These are phyloP conservation scores for Gymnoscopelus microlampas DNA, from an alignment of 2,797 vertebrate species.

Conservation along the genomic window DNA sequence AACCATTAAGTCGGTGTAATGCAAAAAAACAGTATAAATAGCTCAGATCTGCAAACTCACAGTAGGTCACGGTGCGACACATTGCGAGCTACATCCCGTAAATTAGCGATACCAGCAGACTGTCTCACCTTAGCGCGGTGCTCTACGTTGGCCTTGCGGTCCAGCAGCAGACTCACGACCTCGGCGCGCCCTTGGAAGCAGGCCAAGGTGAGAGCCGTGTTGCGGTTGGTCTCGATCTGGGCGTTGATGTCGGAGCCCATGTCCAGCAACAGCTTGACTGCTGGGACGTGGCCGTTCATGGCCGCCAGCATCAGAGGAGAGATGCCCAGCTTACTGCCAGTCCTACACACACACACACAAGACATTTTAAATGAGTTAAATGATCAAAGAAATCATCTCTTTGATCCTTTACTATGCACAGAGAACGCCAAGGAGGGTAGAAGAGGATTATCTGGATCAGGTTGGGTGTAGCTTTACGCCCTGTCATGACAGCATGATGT, in stretches of 20 bases:
- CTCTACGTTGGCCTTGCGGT: slow-evolving; percentile 98
- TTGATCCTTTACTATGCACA: not conserved
- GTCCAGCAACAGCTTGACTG: slow-evolving; percentile 95
- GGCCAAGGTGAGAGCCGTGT: slow-evolving; percentile 96
- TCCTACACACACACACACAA: slow-evolving; percentile 76
- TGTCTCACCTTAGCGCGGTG: slow-evolving; percentile 93
- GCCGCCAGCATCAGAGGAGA: slow-evolving; percentile 98
- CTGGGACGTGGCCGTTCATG: slow-evolving; percentile 98
- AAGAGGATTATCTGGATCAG: no score
- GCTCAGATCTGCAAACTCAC: no score
- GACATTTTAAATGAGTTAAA: not conserved
- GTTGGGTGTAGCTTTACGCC: no score
- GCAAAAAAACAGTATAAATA: no score
- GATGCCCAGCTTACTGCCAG: slow-evolving; percentile 98
- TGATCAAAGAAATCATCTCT: not conserved
- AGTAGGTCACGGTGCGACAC: no score
- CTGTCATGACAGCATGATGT: no score
- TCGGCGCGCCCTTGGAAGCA: slow-evolving; percentile 98
- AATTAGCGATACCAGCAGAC: not conserved
- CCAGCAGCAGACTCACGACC: slow-evolving; percentile 96
- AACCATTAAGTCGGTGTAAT: no score
- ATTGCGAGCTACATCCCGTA: no score
- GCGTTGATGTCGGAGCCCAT: slow-evolving; percentile 99
- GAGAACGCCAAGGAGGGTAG: not conserved
- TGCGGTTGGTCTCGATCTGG: slow-evolving; percentile 98